Conservation (phyloP, 1,140 invertebrate genomes). For the Adelges cooleyi region DNA sequence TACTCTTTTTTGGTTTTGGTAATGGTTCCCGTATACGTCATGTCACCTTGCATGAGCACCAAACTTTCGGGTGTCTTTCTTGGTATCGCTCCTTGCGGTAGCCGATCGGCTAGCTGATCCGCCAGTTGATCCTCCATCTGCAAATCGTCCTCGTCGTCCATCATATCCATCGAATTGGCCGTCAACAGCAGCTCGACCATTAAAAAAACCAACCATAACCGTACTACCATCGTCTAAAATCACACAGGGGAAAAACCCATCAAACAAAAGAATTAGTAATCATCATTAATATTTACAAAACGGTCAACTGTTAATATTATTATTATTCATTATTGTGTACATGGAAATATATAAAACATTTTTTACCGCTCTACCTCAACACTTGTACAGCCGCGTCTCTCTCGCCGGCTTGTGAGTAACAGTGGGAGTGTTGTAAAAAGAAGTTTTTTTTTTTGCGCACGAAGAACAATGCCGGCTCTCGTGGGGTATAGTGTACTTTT, state of each 20-base stretch:
- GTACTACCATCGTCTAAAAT: conserved; percentile 6
- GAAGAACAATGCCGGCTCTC: conserved; percentile 24
- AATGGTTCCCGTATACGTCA: background rate
- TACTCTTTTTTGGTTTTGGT: conserved; percentile 1
- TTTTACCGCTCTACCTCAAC: background rate
- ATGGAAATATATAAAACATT: too few relatives aligned
- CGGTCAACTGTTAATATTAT: background rate
- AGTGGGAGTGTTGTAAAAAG: background rate
- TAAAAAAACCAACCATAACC: background rate
- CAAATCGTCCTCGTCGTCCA: background rate
- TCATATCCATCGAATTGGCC: background rate
- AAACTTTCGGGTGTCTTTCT: background rate
- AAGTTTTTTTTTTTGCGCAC: conserved; percentile 3
- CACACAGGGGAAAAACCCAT: background rate
- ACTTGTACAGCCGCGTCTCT: background rate
- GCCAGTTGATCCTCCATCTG: too few relatives aligned
- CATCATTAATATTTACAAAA: background rate
- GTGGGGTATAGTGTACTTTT: conserved; percentile 11
- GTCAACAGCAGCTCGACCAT: background rate
- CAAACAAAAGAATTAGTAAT: background rate
- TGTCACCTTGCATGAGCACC: background rate
- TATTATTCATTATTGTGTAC: too few relatives aligned
- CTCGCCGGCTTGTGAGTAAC: background rate
- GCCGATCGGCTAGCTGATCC: background rate
- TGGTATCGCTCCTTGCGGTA: background rate